A percentile compares a stretch with the other conserved stretches of the same genome.
Evolutionary conservation across 2,888 invertebrate species (phyloP).

Genomic region (Halictus quadricinctus): DNA sequence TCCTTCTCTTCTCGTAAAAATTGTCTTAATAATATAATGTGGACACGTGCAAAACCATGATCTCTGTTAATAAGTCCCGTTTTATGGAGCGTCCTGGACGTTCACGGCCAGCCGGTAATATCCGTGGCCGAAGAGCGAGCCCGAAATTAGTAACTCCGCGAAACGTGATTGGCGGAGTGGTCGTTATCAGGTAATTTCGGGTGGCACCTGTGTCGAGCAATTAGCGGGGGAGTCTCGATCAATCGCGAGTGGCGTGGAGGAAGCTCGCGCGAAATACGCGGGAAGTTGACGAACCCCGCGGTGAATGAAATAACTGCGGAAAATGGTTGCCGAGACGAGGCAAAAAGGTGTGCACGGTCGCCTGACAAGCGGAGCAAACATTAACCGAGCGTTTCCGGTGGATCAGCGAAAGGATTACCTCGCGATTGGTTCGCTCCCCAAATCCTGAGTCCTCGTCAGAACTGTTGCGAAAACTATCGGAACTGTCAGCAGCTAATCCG

Average conservation of each 20-base stretch:
- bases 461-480: neutral
- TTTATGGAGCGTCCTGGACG: neutral
- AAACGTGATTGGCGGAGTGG: slow-evolving; percentile 38
- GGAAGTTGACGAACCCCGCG: slow-evolving; percentile 20
- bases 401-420: neutral
- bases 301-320: slow-evolving; percentile 11
- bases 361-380: neutral
- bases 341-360: neutral
- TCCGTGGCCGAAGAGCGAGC: neutral
- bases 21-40: too few relatives aligned
- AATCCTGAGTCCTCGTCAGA: neutral
- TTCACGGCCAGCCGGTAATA: neutral
- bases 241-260: slow-evolving; percentile 44
- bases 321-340: neutral
- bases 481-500: neutral
- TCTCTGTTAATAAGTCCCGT: neutral
- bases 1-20: too few relatives aligned
- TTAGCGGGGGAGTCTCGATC: slow-evolving; percentile 41
- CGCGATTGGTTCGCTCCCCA: slow-evolving; percentile 7
- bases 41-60: too few relatives aligned
- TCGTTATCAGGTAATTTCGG: slow-evolving; percentile 51
- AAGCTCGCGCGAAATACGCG: slow-evolving; percentile 19
- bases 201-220: slow-evolving; percentile 50
- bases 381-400: neutral
- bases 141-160: slow-evolving; percentile 58